Evolutionary conservation across 2,888 invertebrate species (phyloP).

Genomic region (Drosophila siamana): DNA sequence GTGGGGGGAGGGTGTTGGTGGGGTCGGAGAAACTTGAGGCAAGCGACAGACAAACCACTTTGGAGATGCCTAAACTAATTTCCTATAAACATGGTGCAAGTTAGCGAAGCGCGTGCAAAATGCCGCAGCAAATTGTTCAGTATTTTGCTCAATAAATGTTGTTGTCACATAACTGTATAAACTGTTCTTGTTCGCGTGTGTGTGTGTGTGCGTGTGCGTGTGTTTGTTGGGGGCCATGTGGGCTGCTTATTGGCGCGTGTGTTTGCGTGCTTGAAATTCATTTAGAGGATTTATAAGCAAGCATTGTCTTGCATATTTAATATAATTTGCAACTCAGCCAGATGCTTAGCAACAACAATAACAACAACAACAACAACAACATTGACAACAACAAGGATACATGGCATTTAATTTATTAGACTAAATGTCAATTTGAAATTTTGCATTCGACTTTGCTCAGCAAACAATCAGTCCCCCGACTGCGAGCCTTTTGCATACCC

Average conservation of each 20-base stretch:
- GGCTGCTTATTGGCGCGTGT: conserved; percentile 70
- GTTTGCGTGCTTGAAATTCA: conserved; percentile 83
- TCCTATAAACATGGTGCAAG: conserved; percentile 64
- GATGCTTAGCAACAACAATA: conserved; percentile 36
- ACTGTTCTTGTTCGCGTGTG: conserved; percentile 1
- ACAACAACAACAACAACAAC: conserved; percentile 23
- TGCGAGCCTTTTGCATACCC: conserved; percentile 36
- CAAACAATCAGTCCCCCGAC: conserved; percentile 29
- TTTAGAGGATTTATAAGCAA: conserved; percentile 78
- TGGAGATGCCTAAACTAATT: conserved; percentile 66
- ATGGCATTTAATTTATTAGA: conserved; percentile 74
- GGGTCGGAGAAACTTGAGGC: not conserved
- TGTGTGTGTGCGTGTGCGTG: not conserved
- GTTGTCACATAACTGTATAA: conserved; percentile 27
- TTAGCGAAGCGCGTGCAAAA: conserved; percentile 55
- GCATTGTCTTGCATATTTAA: conserved; percentile 80
- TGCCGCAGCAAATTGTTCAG: conserved; percentile 54
- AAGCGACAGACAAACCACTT: conserved; percentile 18
- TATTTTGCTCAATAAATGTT: conserved; percentile 38
- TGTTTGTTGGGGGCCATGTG: conserved; percentile 8
- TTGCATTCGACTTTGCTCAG: conserved; percentile 64
- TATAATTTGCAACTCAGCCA: conserved; percentile 72
- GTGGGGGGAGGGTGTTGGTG: too few species aligned
- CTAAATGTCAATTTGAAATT: conserved; percentile 80
- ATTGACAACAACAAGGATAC: conserved; percentile 29